Evolutionary conservation across 2,113 vertebrate genomes (phyloP), one percentile per base, ranked within the genome.

Genomic region (Mormoops blainvillei): DNA sequence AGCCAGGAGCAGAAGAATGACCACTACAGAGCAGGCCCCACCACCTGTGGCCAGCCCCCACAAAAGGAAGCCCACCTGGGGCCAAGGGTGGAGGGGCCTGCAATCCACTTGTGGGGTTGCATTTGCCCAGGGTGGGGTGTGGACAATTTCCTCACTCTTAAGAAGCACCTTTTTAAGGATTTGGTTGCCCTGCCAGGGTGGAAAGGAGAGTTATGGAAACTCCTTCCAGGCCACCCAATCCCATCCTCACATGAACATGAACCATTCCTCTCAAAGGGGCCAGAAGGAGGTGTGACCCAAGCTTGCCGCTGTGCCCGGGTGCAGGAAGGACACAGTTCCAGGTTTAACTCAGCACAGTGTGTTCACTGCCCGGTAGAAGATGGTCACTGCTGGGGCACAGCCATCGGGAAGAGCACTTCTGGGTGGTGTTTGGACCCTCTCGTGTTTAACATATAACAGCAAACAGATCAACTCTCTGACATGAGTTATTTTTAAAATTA

Each of bases 331-430:
- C 31, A 31, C 1, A 22, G 22, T 28, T 24, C 48, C n/a, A 13
- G 11, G 9, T 7, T 19, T 15, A 33, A 81, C 26, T 41, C 26
- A 15, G 43, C 15, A 33, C 24, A 13, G 16, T 2, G 4, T 15
- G 10, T 65, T 58, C 38, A 8, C 12, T 24, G 4, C 15, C 70
- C 33, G 4, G 20, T 31, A 54, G 36, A 52, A 8, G 1, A 6
- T 0, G 0, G 52, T 31, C 0, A 0, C 19, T 2, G 45, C 15
- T 26, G 20, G 28, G 50, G 16, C 22, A 7, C 1, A 4, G n/a
- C 48, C 16, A 1, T 22, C 43, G 2, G 80, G 6, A 63, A 22
- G 7, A 12, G n/a, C 8, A 12, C 82, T n/a, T 45, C 65, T 10
- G n/a, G 31, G 41, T 0, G 10, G 41, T 12, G 11, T 43, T 2